Evolutionary conservation across 2,797 vertebrate genomes (phyloP), one percentile per base, ranked within the genome.

Genomic region (Rallus crepitans): DNA sequence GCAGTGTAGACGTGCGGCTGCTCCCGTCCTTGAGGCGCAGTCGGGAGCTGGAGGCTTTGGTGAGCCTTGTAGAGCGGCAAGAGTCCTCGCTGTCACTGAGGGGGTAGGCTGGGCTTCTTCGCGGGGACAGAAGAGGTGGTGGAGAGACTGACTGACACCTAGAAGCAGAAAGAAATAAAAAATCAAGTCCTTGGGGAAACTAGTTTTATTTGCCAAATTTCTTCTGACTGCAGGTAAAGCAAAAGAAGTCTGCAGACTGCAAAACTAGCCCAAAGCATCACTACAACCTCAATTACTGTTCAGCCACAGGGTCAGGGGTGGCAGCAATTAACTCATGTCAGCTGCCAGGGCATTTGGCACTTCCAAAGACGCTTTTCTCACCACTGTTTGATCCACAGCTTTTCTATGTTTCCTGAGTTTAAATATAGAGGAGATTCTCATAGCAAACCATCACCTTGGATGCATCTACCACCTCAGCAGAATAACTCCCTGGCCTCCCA

Each of bases 141-240:
- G 98, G 98, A 77, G 99, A 99, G 68, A 98, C 98, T 68, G 99
- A 99, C 89, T 98, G 99, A 98, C 98, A 99, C 99, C 99, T 99
- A 96, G 82, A 98, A 97, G 63, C 48, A 93, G 93, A 97, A 93
- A 93, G 55, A 97, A 85, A 94, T 91, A 77, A 94, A 75, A 84
- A 94, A 94, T 97, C 89, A 97, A 82, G 81, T 84, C 77, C 69
- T 59, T 69, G 55, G 50, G 83, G 40, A 91, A 87, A 86, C 21
- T 40, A 60, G 23, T 69, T 24, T 39, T 63, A 42, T 60, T 71
- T 77, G 53, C 52, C 68, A 77, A 35, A 37, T 50, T 73, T 79
- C 45, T 86, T 66, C 65, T 45, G 56, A 42, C 53, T 63, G 31
- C 64, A 45, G 24, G 23, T 53, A 77, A 76, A 69, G 88, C 52